Evolutionary conservation across 2,797 vertebrate genomes (phyloP).

Genomic region (Macrochelys suwanniensis): DNA sequence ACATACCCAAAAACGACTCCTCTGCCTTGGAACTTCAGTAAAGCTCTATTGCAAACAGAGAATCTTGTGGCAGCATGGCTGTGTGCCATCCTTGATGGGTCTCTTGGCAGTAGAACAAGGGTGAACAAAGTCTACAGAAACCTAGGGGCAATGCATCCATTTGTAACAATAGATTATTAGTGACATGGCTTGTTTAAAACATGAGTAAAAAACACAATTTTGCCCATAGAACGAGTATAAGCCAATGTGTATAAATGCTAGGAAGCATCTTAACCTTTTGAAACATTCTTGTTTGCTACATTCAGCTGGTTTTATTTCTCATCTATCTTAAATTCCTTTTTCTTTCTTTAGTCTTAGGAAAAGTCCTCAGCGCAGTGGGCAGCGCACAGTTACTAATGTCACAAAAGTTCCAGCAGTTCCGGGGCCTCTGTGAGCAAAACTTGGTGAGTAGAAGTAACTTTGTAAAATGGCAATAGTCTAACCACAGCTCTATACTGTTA

Average conservation of each 20-base stretch:
- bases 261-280: not conserved
- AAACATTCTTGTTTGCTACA: not conserved
- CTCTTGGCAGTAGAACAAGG: not conserved
- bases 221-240: not conserved
- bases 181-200: not conserved
- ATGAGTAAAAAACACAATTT: not conserved
- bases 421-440: conserved; percentile 98
- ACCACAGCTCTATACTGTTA: no score
- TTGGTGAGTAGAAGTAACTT: conserved; percentile 87
- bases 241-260: not conserved
- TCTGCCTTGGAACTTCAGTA: not conserved
- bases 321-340: not conserved
- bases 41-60: not conserved
- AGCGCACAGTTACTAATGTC: conserved; percentile 97
- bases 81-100: not conserved
- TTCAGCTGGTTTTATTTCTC: not conserved
- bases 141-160: not conserved
- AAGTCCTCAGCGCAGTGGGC: conserved; percentile 97
- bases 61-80: not conserved
- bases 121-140: not conserved
- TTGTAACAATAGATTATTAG: not conserved
- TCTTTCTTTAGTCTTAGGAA: conserved; percentile 90
- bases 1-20: not conserved
- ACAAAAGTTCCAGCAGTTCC: conserved; percentile 99
- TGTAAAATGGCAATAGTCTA: not conserved